These are phyloP conservation scores for Zelostemma sp. DNA, from an alignment of 1,140 invertebrate genomes.

Conservation along the genomic window DNA sequence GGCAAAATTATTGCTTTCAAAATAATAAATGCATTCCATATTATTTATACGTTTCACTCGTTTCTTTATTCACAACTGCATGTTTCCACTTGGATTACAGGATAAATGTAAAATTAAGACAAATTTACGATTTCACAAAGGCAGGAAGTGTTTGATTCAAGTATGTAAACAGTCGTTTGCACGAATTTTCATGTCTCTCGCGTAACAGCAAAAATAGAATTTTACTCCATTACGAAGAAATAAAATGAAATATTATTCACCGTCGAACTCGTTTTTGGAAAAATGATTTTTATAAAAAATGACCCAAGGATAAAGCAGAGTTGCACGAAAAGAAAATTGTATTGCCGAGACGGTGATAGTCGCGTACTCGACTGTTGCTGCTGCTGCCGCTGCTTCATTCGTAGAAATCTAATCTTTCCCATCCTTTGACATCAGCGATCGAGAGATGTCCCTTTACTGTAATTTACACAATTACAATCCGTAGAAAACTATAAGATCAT, in stretches of 20 bases:
- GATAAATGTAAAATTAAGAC: constrained; percentile 36
- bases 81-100: constrained; percentile 40
- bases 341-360: too few relatives aligned
- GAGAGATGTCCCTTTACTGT: constrained; percentile 15
- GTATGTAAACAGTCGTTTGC: constrained; percentile 34
- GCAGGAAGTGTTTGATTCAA: constrained; percentile 14
- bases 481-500: constrained; percentile 48
- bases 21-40: background rate
- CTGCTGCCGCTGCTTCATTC: too few relatives aligned
- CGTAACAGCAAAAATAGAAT: too few relatives aligned
- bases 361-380: too few relatives aligned
- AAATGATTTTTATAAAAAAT: too few relatives aligned
- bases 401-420: too few relatives aligned
- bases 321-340: too few relatives aligned
- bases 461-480: constrained; percentile 28
- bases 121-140: constrained; percentile 17
- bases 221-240: too few relatives aligned
- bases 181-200: too few relatives aligned
- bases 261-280: too few relatives aligned
- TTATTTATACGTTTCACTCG: background rate
- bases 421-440: constrained; percentile 9
- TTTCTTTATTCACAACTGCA: constrained; percentile 29
- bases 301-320: too few relatives aligned
- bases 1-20: background rate
- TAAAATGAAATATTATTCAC: too few relatives aligned